These are phyloP conservation scores for Alces alces DNA, from an alignment of 2,113 vertebrate species.

Conservation along the genomic window DNA sequence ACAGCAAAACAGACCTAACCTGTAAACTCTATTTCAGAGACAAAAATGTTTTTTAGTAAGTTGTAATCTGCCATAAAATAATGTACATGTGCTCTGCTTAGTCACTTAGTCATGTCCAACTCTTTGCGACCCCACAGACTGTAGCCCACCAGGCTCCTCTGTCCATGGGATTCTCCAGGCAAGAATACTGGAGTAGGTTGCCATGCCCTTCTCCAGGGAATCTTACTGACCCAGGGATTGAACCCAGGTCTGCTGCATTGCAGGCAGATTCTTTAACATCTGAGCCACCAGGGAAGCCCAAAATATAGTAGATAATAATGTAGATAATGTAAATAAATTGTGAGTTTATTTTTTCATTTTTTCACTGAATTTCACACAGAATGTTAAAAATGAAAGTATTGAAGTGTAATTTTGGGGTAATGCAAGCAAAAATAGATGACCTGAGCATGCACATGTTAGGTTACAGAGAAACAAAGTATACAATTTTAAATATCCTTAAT, in stretches of 20 bases:
- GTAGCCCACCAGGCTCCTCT: background rate
- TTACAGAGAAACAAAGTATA: background rate
- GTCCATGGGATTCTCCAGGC: background rate
- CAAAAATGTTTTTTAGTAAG: background rate
- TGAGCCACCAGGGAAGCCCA: background rate
- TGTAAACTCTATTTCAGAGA: background rate
- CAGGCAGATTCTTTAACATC: background rate
- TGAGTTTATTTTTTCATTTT: background rate
- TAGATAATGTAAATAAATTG: background rate
- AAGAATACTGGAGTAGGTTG: background rate
- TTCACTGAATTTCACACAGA: background rate
- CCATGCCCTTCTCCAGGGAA: background rate
- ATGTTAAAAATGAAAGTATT: background rate
- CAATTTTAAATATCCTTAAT: background rate
- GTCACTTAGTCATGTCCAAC: background rate
- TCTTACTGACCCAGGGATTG: background rate
- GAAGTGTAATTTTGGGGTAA: background rate
- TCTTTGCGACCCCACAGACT: background rate
- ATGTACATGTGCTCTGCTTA: background rate
- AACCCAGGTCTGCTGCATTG: background rate
- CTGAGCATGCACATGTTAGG: background rate
- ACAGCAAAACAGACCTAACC: background rate
- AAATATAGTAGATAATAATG: background rate
- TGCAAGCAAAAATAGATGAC: background rate
- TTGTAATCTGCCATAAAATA: background rate